Conservation (phyloP, 1,140 invertebrate species). For the Drosophila mayri region DNA sequence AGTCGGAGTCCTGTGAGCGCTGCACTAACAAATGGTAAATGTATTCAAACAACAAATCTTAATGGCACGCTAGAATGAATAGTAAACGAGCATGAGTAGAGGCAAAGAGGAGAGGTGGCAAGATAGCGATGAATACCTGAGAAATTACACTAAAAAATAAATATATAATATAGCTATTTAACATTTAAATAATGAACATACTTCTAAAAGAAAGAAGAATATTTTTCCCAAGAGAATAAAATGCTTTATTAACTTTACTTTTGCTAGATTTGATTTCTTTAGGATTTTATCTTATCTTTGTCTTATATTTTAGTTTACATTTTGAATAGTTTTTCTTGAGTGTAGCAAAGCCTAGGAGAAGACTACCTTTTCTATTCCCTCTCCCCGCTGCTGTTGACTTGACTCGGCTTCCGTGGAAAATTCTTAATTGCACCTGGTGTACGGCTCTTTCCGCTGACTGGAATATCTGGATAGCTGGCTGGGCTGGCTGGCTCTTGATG, state of each 20-base stretch:
- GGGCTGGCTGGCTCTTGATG: slow-evolving; percentile 73
- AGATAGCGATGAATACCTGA: slow-evolving; percentile 46
- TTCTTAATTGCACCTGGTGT: slow-evolving; percentile 83
- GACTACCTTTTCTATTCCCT: not conserved
- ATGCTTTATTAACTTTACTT: not conserved
- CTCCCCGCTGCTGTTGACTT: slow-evolving; percentile 57
- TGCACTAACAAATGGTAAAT: slow-evolving; percentile 82
- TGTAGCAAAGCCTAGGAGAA: slow-evolving; percentile 23
- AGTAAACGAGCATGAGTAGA: slow-evolving; percentile 69
- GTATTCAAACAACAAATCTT: slow-evolving; percentile 84
- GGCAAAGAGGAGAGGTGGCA: slow-evolving; percentile 26
- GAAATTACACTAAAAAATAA: slow-evolving; percentile 27
- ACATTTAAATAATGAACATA: not conserved
- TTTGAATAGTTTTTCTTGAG: not conserved
- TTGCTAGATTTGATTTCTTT: not conserved
- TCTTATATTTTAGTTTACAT: too few relatives aligned
- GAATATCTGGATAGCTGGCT: slow-evolving; percentile 72
- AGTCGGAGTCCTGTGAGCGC: slow-evolving; percentile 37
- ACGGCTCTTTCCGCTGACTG: slow-evolving; percentile 76
- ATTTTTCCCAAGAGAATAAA: not conserved
- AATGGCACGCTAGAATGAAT: slow-evolving; percentile 83
- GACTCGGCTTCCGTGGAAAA: slow-evolving; percentile 82
- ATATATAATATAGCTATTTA: not conserved
- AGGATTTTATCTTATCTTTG: too few relatives aligned
- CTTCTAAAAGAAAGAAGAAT: not conserved